Evolutionary conservation across 2,888 invertebrate species (phyloP).

Genomic region (Oegoconia quadripuncta): DNA sequence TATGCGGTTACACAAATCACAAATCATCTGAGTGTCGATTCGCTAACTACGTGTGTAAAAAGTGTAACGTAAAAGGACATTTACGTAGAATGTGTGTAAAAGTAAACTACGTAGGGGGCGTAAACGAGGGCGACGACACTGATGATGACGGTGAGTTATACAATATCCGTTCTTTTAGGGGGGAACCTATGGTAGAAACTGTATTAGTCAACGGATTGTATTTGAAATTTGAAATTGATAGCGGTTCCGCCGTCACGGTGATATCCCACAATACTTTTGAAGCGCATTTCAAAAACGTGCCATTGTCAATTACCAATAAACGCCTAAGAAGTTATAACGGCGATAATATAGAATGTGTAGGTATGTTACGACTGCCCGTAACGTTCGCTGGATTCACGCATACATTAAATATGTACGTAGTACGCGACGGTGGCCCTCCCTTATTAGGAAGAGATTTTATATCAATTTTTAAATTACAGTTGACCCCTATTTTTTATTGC

Average conservation of each 20-base stretch:
- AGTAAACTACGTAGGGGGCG: no score
- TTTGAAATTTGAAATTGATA: slow-evolving; percentile 16
- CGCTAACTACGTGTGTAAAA: slow-evolving; percentile 16
- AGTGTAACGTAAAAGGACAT: slow-evolving; percentile 18
- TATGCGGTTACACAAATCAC: slow-evolving; percentile 16
- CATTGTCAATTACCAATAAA: slow-evolving; percentile 15
- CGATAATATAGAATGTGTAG: slow-evolving; percentile 13
- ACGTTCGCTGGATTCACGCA: slow-evolving; percentile 12
- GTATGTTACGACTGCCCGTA: slow-evolving; percentile 10
- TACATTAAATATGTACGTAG: slow-evolving; percentile 16
- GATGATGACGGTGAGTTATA: slow-evolving; percentile 4
- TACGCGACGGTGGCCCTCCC: slow-evolving; percentile 23
- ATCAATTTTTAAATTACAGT: slow-evolving; percentile 14
- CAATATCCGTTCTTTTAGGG: slow-evolving; percentile 9
- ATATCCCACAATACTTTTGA: slow-evolving; percentile 17
- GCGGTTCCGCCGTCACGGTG: slow-evolving; percentile 21
- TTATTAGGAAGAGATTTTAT: slow-evolving; percentile 23
- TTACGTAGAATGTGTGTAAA: slow-evolving; percentile 18
- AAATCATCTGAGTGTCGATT: slow-evolving; percentile 12
- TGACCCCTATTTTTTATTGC: no score
- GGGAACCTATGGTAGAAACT: slow-evolving; percentile 13
- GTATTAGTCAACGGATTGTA: not conserved
- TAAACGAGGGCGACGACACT: slow-evolving; percentile 3
- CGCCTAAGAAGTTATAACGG: slow-evolving; percentile 18
- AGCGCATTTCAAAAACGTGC: slow-evolving; percentile 16